Evolutionary conservation across 2,113 vertebrate species (phyloP).

Genomic region (Coreoperca whiteheadi): DNA sequence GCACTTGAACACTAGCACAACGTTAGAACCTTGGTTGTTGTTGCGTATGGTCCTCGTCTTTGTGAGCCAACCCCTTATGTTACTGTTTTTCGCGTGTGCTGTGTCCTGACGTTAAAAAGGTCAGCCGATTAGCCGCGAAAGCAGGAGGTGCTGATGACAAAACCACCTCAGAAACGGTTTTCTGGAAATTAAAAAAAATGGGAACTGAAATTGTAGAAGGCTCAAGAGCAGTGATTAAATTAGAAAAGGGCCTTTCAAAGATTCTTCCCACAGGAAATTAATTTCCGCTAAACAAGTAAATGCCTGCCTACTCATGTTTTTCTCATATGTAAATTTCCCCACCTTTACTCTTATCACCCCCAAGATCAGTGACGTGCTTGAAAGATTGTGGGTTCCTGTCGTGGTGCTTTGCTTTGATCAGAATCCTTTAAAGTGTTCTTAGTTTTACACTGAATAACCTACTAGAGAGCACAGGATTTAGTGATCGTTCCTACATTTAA

Average conservation of each 20-base stretch:
- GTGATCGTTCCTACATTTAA: background rate
- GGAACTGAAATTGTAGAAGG: too few relatives aligned
- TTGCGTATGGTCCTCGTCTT: background rate
- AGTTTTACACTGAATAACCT: background rate
- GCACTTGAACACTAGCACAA: background rate
- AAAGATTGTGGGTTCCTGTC: constrained; percentile 41
- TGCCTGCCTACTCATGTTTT: constrained; percentile 46
- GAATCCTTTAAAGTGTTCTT: background rate
- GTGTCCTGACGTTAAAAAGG: background rate
- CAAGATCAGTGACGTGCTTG: constrained; percentile 42
- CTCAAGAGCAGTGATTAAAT: background rate
- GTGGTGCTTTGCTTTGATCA: constrained; percentile 36
- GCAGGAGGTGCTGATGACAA: background rate
- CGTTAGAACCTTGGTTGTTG: background rate
- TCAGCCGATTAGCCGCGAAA: background rate
- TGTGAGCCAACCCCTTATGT: background rate
- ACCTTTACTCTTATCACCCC: constrained; percentile 61
- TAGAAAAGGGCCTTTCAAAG: background rate
- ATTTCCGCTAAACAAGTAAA: constrained; percentile 42
- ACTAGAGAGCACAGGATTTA: background rate
- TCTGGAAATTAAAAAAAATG: too few relatives aligned
- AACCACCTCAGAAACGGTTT: background rate
- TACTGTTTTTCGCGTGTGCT: background rate
- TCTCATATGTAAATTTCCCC: constrained; percentile 56
- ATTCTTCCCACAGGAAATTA: constrained; percentile 28